These are phyloP conservation scores for Anguilla japonica DNA, from an alignment of 2,113 vertebrate genomes.

Conservation along the genomic window DNA sequence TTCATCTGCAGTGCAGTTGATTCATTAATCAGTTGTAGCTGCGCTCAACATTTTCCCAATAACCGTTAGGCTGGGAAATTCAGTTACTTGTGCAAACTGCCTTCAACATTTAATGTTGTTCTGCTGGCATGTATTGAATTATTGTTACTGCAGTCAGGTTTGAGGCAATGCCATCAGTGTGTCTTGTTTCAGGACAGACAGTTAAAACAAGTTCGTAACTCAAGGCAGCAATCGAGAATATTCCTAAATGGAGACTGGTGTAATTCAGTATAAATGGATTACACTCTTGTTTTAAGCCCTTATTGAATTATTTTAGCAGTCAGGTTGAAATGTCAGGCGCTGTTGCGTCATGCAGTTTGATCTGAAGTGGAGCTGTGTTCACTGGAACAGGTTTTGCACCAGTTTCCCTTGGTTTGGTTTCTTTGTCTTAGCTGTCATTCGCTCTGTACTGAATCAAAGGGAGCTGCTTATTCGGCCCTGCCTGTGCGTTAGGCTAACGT, in stretches of 20 bases:
- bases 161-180: not conserved
- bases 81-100: not conserved
- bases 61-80: not conserved
- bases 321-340: not conserved
- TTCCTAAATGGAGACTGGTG: not conserved
- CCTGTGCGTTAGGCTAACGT: not conserved
- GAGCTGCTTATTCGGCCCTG: constrained; percentile 1
- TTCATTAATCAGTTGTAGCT: not conserved
- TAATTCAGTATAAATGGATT: constrained; percentile 6
- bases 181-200: not conserved
- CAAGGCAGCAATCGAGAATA: not conserved
- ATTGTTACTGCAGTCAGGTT: too few species aligned
- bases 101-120: not conserved
- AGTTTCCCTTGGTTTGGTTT: constrained; percentile 9
- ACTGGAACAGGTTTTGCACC: not conserved
- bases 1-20: not conserved
- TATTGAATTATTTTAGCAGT: constrained; percentile 1
- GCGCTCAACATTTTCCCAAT: not conserved
- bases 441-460: not conserved
- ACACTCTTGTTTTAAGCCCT: not conserved
- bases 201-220: not conserved
- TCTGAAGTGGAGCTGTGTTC: not conserved
- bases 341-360: constrained; percentile 2
- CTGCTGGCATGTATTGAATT: too few species aligned
- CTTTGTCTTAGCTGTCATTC: not conserved